Evolutionary conservation across 2,797 vertebrate genomes (phyloP).

Genomic region (Spinus olivaceus): DNA sequence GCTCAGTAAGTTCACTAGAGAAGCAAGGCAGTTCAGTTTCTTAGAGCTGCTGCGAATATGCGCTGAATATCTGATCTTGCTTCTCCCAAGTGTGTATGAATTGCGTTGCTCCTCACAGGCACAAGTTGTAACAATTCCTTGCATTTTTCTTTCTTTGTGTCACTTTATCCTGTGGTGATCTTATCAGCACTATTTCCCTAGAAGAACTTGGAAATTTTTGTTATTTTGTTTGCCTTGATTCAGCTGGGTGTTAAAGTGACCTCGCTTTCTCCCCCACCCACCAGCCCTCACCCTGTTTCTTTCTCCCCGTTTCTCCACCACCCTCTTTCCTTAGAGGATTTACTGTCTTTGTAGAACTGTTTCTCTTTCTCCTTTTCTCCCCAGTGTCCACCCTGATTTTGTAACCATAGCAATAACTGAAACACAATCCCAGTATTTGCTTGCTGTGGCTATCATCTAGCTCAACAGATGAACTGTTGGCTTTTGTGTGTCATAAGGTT

Average conservation of each 20-base stretch:
- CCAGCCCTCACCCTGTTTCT: background rate
- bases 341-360: conserved; percentile 82
- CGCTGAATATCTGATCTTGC: background rate
- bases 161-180: background rate
- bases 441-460: conserved; percentile 42
- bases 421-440: conserved; percentile 67
- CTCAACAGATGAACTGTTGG: conserved; percentile 28
- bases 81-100: background rate
- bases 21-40: background rate
- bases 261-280: conserved; percentile 55
- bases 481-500: conserved; percentile 52
- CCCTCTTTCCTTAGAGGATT: conserved; percentile 75
- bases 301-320: conserved; percentile 39
- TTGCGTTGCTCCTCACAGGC: background rate
- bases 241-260: conserved; percentile 6
- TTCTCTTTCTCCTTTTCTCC: conserved; percentile 73
- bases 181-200: conserved; percentile 12
- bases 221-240: conserved; percentile 40
- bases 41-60: background rate
- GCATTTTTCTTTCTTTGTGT: conserved; percentile 34
- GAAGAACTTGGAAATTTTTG: background rate
- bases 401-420: conserved; percentile 72
- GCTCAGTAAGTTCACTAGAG: background rate
- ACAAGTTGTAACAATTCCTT: conserved; percentile 31
- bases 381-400: conserved; percentile 68